Percentiles rank a stretch among this genome's conserved stretches.
Conservation (phyloP, 2,888 invertebrate genomes). For the Leucania comma region DNA sequence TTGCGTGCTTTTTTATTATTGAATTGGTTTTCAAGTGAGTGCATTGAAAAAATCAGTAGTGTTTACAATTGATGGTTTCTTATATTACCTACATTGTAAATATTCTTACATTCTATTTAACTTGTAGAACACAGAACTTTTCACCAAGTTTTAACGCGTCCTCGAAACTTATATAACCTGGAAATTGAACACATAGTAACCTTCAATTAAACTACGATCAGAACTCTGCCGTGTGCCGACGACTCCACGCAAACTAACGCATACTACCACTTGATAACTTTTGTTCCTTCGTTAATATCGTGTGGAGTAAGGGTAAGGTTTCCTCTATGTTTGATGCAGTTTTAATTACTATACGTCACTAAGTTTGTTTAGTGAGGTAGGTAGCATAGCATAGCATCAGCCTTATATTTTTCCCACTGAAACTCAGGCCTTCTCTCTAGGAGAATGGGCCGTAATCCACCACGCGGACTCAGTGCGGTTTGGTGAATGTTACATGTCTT, state of each 20-base stretch:
- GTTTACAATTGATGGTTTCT: too few species aligned
- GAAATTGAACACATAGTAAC: not conserved
- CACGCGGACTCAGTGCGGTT: too few species aligned
- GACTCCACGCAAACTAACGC: not conserved
- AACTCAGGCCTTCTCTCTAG: too few species aligned
- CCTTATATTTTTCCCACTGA: too few species aligned
- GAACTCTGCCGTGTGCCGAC: slow-evolving; percentile 16
- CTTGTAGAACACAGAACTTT: not conserved
- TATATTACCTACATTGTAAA: too few species aligned
- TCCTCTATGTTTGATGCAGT: not conserved
- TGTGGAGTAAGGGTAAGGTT: not conserved
- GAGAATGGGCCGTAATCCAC: too few species aligned
- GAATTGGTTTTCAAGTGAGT: too few species aligned
- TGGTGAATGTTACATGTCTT: too few species aligned
- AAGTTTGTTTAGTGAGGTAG: not conserved
- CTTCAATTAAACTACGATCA: slow-evolving; percentile 31
- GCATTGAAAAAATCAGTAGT: too few species aligned
- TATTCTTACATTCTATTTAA: too few species aligned
- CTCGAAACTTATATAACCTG: not conserved
- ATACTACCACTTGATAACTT: slow-evolving; percentile 19
- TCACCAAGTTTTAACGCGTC: not conserved
- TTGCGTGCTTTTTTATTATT: too few species aligned
- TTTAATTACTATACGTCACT: not conserved
- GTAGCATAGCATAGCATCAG: too few species aligned
- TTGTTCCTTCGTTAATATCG: not conserved